Base-by-base conservation (phyloP, 2,888 invertebrate genomes). In the Schizotus pectinicornis region DNA sequence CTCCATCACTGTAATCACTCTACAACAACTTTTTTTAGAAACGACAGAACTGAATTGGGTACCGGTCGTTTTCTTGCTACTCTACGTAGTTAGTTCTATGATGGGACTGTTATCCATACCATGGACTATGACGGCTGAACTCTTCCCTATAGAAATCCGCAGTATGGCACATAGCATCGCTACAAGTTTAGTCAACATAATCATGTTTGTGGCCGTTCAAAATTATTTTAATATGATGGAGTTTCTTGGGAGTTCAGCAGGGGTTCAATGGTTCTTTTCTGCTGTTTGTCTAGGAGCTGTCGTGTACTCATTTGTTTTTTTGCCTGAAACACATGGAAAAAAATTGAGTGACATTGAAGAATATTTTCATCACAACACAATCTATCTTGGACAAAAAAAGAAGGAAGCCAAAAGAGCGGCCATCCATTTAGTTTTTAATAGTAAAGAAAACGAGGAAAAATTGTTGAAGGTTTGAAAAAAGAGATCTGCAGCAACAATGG, bases 121-220 rank as follows among this genome's bases (percentile, higher is more conserved):
- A 0, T 85, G 85, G 85, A 84, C 84, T 9, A 83, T 85, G 83
- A 84, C 84, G 0, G 85, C 85, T 0, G 85, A 85, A 74, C 72
- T 85, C 7, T 85, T 83, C 66, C 84, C 84, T 0, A 76, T 82
- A 1, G 83, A 84, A 55, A 84, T 85, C 36, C 79, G 85, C 7
- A 83, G 84, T 3, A 72, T 84, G 12, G 84, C 83, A 0, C 84
- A 84, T 61, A 83, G 84, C 6, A 75, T 84, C 47, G 78, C 81
- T 32, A 82, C 82, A 65, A 81, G 81, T 11, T 75, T 82, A 63
- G 84, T 83, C 0, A 83, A 84, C 64, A 60, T 83, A 13, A 71
- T 84, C 1, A 83, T 85, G 84, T 85, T 85, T 67, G 73, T 78
- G 1, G 81, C 83, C 0, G 78, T 85, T 5, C 83, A 84, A 64